Evolutionary conservation across 2,797 vertebrate species (phyloP).

Genomic region (Clarias fuscus): DNA sequence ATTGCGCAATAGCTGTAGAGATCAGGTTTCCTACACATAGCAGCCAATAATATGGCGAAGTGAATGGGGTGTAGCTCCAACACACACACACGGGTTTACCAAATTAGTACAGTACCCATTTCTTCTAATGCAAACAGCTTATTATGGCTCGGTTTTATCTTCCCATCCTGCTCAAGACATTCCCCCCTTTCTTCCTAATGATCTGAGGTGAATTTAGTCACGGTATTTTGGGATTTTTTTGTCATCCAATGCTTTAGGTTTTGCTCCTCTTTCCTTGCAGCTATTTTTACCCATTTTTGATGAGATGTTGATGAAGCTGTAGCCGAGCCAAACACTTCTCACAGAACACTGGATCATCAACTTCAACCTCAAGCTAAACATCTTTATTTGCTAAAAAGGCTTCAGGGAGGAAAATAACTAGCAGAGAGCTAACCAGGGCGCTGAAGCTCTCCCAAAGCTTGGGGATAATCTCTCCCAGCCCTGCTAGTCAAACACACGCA

Average conservation of each 20-base stretch:
- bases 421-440: not conserved
- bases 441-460: not conserved
- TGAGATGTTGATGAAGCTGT: not conserved
- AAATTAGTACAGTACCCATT: slow-evolving; percentile 24
- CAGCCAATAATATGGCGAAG: slow-evolving; percentile 52
- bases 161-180: not conserved
- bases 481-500: not conserved
- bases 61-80: slow-evolving; percentile 42
- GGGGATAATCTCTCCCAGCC: not conserved
- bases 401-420: not conserved
- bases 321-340: not conserved
- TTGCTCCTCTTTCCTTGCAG: not conserved
- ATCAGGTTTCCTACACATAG: slow-evolving; percentile 48
- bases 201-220: not conserved
- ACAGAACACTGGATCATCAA: not conserved
- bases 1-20: slow-evolving; percentile 56
- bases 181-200: too few species aligned
- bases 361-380: not conserved
- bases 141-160: not conserved
- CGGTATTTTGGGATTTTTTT: not conserved
- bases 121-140: not conserved
- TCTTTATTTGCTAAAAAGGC: not conserved
- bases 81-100: slow-evolving; percentile 3
- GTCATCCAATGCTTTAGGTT: not conserved
- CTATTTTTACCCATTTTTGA: not conserved